Base-by-base conservation (phyloP, 1,140 invertebrate genomes). In the Zaprionus lachaisei region DNA sequence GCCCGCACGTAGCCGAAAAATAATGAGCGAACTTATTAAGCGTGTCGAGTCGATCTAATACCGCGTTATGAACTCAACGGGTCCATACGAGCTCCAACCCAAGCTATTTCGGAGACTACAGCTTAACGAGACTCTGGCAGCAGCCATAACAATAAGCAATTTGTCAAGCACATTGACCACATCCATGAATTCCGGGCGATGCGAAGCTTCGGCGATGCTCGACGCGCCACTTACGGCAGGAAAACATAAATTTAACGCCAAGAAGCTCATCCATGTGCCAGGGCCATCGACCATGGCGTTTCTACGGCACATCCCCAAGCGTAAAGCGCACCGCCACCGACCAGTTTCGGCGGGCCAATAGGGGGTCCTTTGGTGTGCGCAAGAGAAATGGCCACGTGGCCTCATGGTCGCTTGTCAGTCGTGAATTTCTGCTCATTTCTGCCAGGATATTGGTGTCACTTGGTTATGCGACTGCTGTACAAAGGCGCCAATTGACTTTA, bases 81-180 rank as follows among this genome's bases (percentile, higher is more conserved):
- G 20, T 49, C 20, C 6, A 9, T 4, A 6, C 6, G 4, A 20
- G 44, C 20, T 17, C 17, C 20, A 51, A n/a, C 47, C 14, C 6
- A 38, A 55, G 31, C 34, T 20, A 62, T 70, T 62, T 55, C 57
- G 7, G 11, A 70, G 31, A 70, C 44, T 31, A 31, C 37, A 55
- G 31, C 57, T 70, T 70, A 70, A 70, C 57, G 58, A 70, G 26
- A 54, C 20, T 24, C 58, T 49, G 49, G 66, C 34, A 85, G 81
- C 85, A 82, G 80, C 79, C 86, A 90, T 90, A 90, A 90, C 85
- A 90, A 90, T 90, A 90, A 90, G 86, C 79, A 90, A 90, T 90
- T 90, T 90, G 86, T 90, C 86, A 90, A 83, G 79, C 79, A 82
- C 86, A 85, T 90, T 91, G 85, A 77, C 85, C 86, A 83, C 82